Base-by-base conservation (phyloP, 2,797 vertebrate species). In the Glossophaga mutica region DNA sequence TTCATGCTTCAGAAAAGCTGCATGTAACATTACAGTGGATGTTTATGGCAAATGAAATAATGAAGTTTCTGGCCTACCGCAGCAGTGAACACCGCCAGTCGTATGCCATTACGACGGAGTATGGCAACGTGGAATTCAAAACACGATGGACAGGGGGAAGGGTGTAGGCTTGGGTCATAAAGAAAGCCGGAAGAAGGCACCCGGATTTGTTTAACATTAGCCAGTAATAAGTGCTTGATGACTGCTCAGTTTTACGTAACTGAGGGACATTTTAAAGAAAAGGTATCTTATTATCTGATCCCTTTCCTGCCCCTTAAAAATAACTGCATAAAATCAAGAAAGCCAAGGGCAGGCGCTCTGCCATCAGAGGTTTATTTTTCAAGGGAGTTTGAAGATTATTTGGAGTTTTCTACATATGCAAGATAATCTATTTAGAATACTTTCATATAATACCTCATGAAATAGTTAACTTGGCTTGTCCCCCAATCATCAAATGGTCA, bases 401-500 rank as follows among this genome's bases (percentile, higher is more conserved):
- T 85, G 37, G 50, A 92, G 52, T 83, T 92, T 91, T 79, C 78
- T 81, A 81, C 81, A 78, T 32, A 83, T 4, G 29, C 59, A 81
- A 50, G 77, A 85, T 52, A 48, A 32, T 62, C 87, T 46, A 71
- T 68, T 46, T 24, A 26, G 78, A 86, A 79, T 71, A 82, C 29
- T 94, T 93, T 65, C 46, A n/a, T 7, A 37, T 57, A 37, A 57
- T 5, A 48, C 15, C 42, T 22, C 85, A 55, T 37, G n/a, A 86
- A 81, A 39, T 86, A 95, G 59, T 77, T 26, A 57, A 97, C 97
- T 95, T 96, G 96, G 90, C 96, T 89, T 70, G 92, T 65, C 90
- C 90, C 79, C 94, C 76, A 92, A 19, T 71, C 95, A 96, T 0
- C 78, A 95, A 97, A 98, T 67, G 65, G 55, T 91, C 87, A 71